Conservation (phyloP, 2,797 vertebrate species). For the Alfaro cultratus region DNA sequence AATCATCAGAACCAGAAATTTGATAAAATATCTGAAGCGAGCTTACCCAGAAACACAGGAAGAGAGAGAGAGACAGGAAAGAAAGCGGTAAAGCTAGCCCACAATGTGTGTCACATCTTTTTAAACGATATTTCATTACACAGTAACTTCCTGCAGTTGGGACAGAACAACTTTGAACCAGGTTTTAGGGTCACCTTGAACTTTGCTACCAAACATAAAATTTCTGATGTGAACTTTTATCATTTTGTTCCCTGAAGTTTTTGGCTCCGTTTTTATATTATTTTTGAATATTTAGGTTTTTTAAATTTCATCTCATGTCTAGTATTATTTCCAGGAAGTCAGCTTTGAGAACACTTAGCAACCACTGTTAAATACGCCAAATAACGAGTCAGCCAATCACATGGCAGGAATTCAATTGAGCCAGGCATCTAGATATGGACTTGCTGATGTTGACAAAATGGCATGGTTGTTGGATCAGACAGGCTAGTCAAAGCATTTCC, state of each 20-base stretch:
- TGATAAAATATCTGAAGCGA: neutral
- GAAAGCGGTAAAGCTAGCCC: neutral
- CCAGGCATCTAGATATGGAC: neutral
- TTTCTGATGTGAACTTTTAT: neutral
- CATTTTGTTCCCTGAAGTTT: neutral
- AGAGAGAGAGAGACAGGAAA: neutral
- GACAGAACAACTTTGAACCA: neutral
- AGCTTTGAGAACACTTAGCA: neutral
- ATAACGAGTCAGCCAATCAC: neutral
- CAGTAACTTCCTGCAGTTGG: constrained; percentile 9
- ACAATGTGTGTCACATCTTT: neutral
- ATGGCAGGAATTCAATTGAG: neutral
- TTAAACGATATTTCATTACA: neutral
- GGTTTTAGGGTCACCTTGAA: neutral
- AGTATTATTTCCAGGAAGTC: neutral
- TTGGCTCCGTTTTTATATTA: neutral
- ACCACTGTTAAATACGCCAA: neutral
- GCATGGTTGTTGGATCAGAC: too few species aligned
- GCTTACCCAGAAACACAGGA: neutral
- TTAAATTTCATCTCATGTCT: neutral
- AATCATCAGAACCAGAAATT: neutral
- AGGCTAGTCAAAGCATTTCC: neutral
- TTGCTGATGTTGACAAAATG: neutral
- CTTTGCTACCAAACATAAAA: neutral
- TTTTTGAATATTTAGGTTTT: neutral